Evolutionary conservation across 1,140 invertebrate species (phyloP).

Genomic region (Microplitis mediator): DNA sequence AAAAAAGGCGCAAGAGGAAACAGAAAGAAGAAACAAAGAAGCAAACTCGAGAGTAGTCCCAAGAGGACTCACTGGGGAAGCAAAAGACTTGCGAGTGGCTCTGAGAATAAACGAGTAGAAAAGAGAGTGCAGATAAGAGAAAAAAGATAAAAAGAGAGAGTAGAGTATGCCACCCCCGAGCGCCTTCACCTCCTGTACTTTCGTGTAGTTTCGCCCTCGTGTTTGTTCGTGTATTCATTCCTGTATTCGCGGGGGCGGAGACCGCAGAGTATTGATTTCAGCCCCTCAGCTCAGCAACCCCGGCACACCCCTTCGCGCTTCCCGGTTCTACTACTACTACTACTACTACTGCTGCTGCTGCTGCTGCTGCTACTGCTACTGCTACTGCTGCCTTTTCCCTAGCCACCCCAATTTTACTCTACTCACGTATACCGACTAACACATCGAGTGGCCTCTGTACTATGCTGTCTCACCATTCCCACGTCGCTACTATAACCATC

Average conservation of each 20-base stretch:
- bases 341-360: conserved; percentile 26
- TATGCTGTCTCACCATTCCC: conserved; percentile 5
- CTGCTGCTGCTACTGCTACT: conserved; percentile 32
- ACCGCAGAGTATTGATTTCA: conserved; percentile 61
- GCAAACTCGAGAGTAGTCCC: background rate
- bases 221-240: conserved; percentile 53
- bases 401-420: conserved; percentile 18
- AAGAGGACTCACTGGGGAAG: background rate
- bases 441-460: background rate
- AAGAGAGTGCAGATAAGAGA: conserved; percentile 21
- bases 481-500: background rate
- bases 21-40: conserved; percentile 23
- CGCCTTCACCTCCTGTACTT: background rate
- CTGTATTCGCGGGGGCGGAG: conserved; percentile 55
- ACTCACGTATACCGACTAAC: background rate
- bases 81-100: background rate
- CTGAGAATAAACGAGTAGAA: conserved; percentile 1
- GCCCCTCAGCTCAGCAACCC: conserved; percentile 31
- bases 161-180: no score
- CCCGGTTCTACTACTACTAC: conserved; percentile 26
- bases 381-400: conserved; percentile 37
- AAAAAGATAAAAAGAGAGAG: background rate
- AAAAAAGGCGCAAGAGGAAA: conserved; percentile 17
- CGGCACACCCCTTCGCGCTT: background rate
- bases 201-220: conserved; percentile 33